A percentile compares a stretch with the other conserved stretches of the same genome.
phyloP scores from a whole-genome alignment of 2,113 vertebrate species.

The Motacilla alba region DNA sequence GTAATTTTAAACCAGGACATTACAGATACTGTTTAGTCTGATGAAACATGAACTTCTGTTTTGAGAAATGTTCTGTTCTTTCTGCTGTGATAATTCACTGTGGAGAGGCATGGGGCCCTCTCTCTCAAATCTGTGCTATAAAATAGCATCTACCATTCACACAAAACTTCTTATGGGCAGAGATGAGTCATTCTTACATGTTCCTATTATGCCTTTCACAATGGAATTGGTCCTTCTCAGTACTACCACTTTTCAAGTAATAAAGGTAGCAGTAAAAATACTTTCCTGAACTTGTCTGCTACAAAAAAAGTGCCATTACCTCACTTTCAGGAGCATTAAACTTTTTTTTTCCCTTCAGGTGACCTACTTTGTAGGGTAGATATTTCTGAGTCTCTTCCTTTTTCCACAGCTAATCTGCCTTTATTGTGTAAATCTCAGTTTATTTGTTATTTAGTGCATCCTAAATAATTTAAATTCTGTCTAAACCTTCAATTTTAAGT shows the following conservation, averaged over 20 bases:
- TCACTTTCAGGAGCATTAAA: background rate
- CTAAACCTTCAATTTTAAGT: background rate
- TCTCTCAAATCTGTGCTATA: background rate
- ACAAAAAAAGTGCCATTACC: background rate
- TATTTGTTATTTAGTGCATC: background rate
- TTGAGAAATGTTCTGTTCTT: background rate
- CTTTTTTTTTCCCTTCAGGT: background rate
- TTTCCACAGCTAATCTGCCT: background rate
- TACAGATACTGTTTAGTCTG: background rate
- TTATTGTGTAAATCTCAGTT: background rate
- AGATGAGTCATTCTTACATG: background rate
- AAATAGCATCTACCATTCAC: background rate
- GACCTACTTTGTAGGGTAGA: background rate
- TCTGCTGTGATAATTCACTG: background rate
- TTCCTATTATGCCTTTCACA: background rate
- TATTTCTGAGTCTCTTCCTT: background rate
- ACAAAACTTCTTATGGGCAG: background rate
- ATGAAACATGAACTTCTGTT: background rate
- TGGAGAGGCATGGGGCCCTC: background rate
- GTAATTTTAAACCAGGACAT: background rate
- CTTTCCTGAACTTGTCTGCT: background rate
- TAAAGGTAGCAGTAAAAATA: slow-evolving; percentile 1
- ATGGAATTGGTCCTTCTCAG: background rate
- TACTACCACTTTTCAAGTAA: background rate
- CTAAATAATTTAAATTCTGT: background rate